Percentiles rank a stretch among this genome's conserved stretches.
Evolutionary conservation across 2,113 vertebrate species (phyloP).

Genomic region (Columba janthina): DNA sequence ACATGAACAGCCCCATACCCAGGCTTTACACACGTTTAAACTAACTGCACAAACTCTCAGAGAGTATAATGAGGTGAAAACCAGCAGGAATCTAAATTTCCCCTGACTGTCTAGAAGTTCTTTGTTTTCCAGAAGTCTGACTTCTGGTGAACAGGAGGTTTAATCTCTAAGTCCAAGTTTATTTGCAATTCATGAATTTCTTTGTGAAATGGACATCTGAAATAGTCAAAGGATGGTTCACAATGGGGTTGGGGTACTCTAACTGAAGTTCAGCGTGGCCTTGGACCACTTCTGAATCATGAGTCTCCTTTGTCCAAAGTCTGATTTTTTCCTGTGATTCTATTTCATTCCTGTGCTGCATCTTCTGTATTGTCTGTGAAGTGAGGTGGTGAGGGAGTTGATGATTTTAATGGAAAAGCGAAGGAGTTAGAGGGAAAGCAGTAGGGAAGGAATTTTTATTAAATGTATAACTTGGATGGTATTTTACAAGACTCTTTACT

Average conservation of each 20-base stretch:
- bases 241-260: background rate
- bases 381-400: background rate
- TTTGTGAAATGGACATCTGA: conserved; percentile 37
- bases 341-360: background rate
- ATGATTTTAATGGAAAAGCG: background rate
- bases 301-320: background rate
- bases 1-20: background rate
- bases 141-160: conserved; percentile 16
- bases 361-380: background rate
- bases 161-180: conserved; percentile 1
- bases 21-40: background rate
- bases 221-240: background rate
- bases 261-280: background rate
- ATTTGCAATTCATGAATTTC: conserved; percentile 47
- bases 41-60: background rate
- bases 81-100: conserved; percentile 17
- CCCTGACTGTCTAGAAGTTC: background rate
- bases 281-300: background rate
- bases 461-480: background rate
- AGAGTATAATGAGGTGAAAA: conserved; percentile 41
- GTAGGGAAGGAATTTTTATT: background rate
- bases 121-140: conserved; percentile 46
- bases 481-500: background rate
- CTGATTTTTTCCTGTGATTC: background rate
- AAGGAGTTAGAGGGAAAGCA: background rate